Evolutionary conservation across 2,888 invertebrate genomes (phyloP).

Genomic region (Hermodice carunculata): DNA sequence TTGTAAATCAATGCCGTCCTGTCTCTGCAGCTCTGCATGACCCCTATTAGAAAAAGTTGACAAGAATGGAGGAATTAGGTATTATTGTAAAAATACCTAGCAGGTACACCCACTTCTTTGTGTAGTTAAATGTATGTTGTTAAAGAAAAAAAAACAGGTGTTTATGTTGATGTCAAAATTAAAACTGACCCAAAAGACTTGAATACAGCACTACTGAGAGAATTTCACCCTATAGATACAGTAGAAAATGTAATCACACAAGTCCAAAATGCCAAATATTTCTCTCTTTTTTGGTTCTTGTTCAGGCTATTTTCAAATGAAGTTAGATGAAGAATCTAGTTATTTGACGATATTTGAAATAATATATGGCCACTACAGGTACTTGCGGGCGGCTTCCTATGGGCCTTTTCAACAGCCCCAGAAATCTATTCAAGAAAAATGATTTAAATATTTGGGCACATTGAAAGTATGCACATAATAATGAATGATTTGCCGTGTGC

Average conservation of each 20-base stretch:
- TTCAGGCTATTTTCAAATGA: slow-evolving; percentile 4
- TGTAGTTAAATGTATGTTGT: no score
- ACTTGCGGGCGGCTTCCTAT: slow-evolving; percentile 4
- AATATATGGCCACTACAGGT: slow-evolving; percentile 7
- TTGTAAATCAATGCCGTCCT: neutral
- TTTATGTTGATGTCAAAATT: slow-evolving; percentile 9
- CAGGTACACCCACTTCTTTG: neutral
- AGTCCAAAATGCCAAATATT: neutral
- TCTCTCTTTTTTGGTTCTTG: slow-evolving; percentile 7
- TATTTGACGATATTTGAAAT: no score
- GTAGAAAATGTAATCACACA: slow-evolving; percentile 7
- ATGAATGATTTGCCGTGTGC: neutral
- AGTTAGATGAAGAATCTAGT: no score
- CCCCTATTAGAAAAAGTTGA: neutral
- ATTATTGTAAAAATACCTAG: neutral
- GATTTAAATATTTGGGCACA: neutral
- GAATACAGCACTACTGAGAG: slow-evolving; percentile 24
- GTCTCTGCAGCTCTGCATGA: neutral
- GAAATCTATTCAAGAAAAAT: slow-evolving; percentile 5
- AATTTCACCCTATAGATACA: slow-evolving; percentile 17
- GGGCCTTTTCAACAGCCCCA: slow-evolving; percentile 14
- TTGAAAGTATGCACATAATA: neutral
- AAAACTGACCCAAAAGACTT: slow-evolving; percentile 25
- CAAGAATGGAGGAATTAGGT: neutral
- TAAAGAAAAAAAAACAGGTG: no score